Percentiles rank a stretch among this genome's conserved stretches.
phyloP scores from a whole-genome alignment of 2,113 vertebrate species.

The Nycticryphes semicollaris region DNA sequence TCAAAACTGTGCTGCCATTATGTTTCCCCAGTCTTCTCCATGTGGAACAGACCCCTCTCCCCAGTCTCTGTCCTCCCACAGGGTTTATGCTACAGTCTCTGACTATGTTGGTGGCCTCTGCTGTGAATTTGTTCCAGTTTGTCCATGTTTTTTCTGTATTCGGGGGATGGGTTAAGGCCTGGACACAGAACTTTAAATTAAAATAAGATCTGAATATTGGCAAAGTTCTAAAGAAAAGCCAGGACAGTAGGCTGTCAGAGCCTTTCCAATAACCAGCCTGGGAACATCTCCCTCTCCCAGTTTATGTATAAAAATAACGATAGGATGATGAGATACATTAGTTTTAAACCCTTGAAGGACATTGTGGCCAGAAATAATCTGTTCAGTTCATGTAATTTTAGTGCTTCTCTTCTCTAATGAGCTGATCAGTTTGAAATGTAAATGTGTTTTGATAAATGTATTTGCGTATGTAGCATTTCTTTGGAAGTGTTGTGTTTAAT shows the following conservation, averaged over 20 bases:
- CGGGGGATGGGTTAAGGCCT: neutral
- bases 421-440: neutral
- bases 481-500: neutral
- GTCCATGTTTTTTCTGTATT: neutral
- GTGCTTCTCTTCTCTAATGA: neutral
- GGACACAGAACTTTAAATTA: neutral
- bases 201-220: neutral
- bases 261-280: neutral
- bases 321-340: neutral
- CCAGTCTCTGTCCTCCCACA: neutral
- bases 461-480: neutral
- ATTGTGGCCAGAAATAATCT: neutral
- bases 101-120: fast-evolving
- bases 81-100: neutral
- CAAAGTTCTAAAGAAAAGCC: neutral
- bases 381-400: neutral
- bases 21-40: neutral
- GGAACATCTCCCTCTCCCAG: neutral
- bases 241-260: neutral
- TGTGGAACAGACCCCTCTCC: neutral
- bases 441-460: neutral
- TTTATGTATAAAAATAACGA: neutral
- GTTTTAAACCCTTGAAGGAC: neutral
- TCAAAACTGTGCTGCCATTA: neutral
- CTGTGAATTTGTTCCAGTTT: neutral